Evolutionary conservation across 2,888 invertebrate species (phyloP).

Genomic region (Ceriagrion tenellum): DNA sequence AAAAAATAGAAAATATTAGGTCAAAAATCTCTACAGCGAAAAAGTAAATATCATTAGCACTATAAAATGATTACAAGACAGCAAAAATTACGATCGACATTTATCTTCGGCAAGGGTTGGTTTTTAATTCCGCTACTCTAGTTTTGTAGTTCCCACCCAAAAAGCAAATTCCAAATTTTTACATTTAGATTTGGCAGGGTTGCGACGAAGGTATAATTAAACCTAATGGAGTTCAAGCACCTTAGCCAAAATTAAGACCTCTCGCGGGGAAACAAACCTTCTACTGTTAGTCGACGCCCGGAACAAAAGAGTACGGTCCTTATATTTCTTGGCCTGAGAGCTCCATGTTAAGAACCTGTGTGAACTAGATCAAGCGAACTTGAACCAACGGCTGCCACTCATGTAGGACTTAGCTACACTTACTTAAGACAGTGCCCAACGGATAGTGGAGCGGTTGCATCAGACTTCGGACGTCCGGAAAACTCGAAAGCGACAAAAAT

Average conservation of each 20-base stretch:
- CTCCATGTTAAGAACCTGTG: background rate
- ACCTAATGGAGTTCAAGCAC: background rate
- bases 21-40: too few species aligned
- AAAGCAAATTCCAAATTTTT: too few species aligned
- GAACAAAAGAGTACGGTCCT: background rate
- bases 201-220: background rate
- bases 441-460: background rate
- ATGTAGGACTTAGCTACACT: too few species aligned
- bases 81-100: too few species aligned
- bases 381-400: background rate
- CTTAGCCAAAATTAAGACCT: background rate
- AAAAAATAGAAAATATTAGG: too few species aligned
- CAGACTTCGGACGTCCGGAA: background rate
- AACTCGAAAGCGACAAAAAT: background rate
- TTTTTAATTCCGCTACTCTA: too few species aligned
- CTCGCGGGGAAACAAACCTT: background rate
- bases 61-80: too few species aligned
- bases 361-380: background rate
- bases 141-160: too few species aligned
- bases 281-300: background rate
- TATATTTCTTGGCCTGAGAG: background rate
- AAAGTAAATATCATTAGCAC: too few species aligned
- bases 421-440: background rate
- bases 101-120: too few species aligned
- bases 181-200: background rate